Evolutionary conservation across 2,113 vertebrate genomes (phyloP), one percentile per base, ranked within the genome.

Genomic region (Anthoscopus minutus): DNA sequence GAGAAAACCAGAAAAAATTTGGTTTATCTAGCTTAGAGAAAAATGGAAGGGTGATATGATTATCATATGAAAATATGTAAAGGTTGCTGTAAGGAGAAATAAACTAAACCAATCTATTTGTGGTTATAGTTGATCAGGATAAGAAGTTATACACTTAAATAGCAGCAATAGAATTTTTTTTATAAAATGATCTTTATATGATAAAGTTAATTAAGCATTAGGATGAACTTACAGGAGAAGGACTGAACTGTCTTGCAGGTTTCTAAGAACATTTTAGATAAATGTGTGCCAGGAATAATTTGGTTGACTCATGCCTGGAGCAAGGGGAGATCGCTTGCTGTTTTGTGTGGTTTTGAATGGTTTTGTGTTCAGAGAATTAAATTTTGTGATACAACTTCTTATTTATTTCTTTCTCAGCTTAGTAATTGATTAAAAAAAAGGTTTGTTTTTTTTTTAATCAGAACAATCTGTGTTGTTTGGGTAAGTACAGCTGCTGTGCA

Each of bases 401-500:
- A 17, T 66, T 89, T 95, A 35, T 95, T 95, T 91, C 40, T 78
- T 72, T 56, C 58, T 96, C 78, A 92, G 57, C 27, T 58, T 82
- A 96, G 60, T 81, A 74, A 81, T n/a, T 86, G 56, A 31, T 42
- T 83, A 60, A 92, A 85, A 85, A 21, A 51, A 76, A 79, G 30
- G 7, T 3, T 2, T 61, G 6, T 20, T 66, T 2, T 61, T 7
- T 20, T 66, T 79, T 86, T 77, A 58, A 37, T 71, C 56, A 67
- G 72, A 81, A 30, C 58, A 51, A 4, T 54, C 67, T 11, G 0
- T 88, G 53, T 50, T 81, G 37, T 45, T 91, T 69, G 74, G 96
- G 95, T 94, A 96, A 97, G 92, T 96, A 96, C n/a, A 86, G 23
- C 40, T 81, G 60, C 47, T 83, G 18, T 2, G 2, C 38, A 67